Evolutionary conservation across 2,113 vertebrate species (phyloP), one percentile per base, ranked within the genome.

Genomic region (Pithys albifrons): DNA sequence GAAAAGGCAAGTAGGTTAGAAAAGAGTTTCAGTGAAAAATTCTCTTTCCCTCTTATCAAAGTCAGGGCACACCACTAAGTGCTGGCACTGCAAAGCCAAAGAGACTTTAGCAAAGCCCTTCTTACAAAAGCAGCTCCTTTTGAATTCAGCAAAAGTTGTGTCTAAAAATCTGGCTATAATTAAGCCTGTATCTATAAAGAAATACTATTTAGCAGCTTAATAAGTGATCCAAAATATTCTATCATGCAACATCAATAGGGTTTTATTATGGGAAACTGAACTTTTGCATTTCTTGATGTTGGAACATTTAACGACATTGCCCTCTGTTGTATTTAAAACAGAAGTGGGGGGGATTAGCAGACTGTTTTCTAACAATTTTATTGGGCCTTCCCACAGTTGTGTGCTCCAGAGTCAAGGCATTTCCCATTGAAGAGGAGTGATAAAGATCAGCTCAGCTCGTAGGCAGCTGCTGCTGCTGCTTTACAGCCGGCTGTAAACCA

Each of bases 221-320:
- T 88, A 85, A 90, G 46, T 20, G 8, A 45, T 8, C 81, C 81
- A 90, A 52, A 93, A 91, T 80, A 71, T 91, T 78, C 62, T 54
- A 62, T 67, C 85, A 85, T 37, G 59, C 64, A 67, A 64, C 79
- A 91, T 93, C 91, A 86, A 77, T 51, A 2, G 37, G 27, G 28
- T 83, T 96, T 94, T 95, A 91, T 83, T 66, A 85, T 83, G 78
- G 90, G 91, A 93, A 97, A 93, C 64, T 18, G 49, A 96, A 95
- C 64, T 85, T 84, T 31, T 67, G 71, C 48, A 12, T 88, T 79
- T 90, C 82, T 85, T 73, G 87, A 69, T 93, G 91, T 66, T 25
- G 71, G 81, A 93, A 70, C 71, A 13, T 41, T 93, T 79, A 85
- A 88, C 5, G 1, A 59, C 4, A 0, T 85, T 65, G 70, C 55